These are phyloP conservation scores for Sprattus sprattus DNA, from an alignment of 2,113 vertebrate genomes.

Conservation along the genomic window DNA sequence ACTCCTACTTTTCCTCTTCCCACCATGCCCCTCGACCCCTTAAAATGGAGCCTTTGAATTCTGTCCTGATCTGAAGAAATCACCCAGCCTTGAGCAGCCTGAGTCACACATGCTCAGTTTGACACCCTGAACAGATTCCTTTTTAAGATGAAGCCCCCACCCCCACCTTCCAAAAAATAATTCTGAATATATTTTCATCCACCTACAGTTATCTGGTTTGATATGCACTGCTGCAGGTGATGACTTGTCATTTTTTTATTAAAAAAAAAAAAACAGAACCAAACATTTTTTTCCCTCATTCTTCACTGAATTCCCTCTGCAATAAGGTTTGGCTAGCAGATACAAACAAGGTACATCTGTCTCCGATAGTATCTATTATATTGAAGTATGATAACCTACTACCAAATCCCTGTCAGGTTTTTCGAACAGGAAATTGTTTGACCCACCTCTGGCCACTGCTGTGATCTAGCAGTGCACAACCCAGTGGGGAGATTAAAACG, in stretches of 20 bases:
- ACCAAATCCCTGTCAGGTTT: constrained; percentile 15
- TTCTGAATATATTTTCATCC: constrained; percentile 4
- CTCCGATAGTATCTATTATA: background rate
- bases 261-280: background rate
- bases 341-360: background rate
- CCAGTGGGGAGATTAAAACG: background rate
- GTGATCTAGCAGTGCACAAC: background rate
- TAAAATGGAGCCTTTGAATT: constrained; percentile 39
- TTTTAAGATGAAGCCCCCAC: constrained; percentile 23
- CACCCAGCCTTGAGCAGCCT: constrained; percentile 36
- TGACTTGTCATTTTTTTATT: background rate
- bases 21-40: constrained; percentile 4
- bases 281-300: background rate
- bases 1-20: constrained; percentile 34
- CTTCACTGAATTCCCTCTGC: background rate
- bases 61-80: constrained; percentile 38
- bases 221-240: background rate
- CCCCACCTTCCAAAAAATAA: background rate
- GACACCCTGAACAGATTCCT: constrained; percentile 34
- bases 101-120: constrained; percentile 32
- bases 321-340: background rate
- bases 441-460: background rate
- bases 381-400: background rate
- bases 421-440: background rate
- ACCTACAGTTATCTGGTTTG: background rate